Evolutionary conservation across 1,140 invertebrate species (phyloP), one percentile per base, ranked within the genome.

Genomic region (Anthonomus grandis): DNA sequence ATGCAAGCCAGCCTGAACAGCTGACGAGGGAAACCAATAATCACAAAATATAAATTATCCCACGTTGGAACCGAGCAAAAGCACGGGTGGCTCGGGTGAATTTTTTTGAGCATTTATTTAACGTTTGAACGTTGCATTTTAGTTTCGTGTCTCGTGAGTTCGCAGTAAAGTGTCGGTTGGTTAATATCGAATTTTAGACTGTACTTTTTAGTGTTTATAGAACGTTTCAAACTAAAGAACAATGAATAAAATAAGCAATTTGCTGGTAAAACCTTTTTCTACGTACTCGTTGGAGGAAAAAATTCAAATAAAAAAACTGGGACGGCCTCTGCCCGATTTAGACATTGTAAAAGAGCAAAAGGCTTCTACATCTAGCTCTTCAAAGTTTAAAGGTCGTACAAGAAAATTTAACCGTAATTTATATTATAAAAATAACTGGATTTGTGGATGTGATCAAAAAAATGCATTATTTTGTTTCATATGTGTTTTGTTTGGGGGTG

Each of bases 381-480:
- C 48, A 37, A 41, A 12, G 8, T 34, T 52, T 18, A 39, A 57
- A 19, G 42, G 17, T 8, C 23, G 36, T 10, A 31, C 19, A 3
- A 36, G 48, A 8, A 37, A 52, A 24, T 61, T 61, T 44, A 61
- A 61, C 12, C 18, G 12, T 3, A 41, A 39, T 8, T 48, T 65
- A 2, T 65, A 63, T 37, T 17, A 18, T 2, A 65, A 58, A 53
- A 58, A 57, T 31, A 39, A 48, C 24, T 63, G 60, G 63, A 36
- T 65, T 4, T 64, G 63, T 49, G 63, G 63, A 2, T 63, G 60
- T 45, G 23, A 49, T 1, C 24, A 23, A n/a, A 55, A 21, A 10
- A 57, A 65, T 24, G 34, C 22, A 17, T 46, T 65, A 18, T 65
- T 48, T 27, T 63, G 63, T 56, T 63, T 65, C 39, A 57, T 54